These are phyloP conservation scores for Dryas iulia DNA, from an alignment of 1,140 invertebrate genomes.

Conservation along the genomic window DNA sequence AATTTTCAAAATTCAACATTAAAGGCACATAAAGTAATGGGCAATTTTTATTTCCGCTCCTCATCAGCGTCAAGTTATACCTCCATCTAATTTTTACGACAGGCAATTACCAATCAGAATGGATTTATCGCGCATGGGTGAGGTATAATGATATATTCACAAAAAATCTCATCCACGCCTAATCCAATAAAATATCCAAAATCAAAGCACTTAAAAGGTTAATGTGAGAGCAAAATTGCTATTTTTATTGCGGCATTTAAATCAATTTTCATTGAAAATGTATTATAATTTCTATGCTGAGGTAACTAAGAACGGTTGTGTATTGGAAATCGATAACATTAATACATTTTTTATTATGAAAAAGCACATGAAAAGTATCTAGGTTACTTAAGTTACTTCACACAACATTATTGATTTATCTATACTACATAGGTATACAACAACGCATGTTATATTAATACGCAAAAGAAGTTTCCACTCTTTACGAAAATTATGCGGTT, in stretches of 20 bases:
- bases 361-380: too few species aligned
- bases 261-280: not conserved
- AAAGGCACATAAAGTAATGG: slow-evolving; percentile 35
- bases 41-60: slow-evolving; percentile 52
- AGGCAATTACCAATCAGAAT: slow-evolving; percentile 43
- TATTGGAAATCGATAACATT: too few species aligned
- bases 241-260: not conserved
- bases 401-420: too few species aligned
- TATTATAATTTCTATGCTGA: not conserved
- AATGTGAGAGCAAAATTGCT: not conserved
- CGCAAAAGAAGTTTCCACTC: too few species aligned
- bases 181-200: not conserved
- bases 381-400: too few species aligned
- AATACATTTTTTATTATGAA: too few species aligned
- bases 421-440: too few species aligned
- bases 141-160: slow-evolving; percentile 20
- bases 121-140: slow-evolving; percentile 29
- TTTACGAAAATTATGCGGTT: too few species aligned
- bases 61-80: slow-evolving; percentile 48
- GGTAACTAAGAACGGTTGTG: not conserved
- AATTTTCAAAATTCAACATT: not conserved
- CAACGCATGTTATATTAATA: too few species aligned
- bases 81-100: slow-evolving; percentile 53
- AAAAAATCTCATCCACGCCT: slow-evolving; percentile 3
- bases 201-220: not conserved